Conservation (phyloP, 2,888 invertebrate genomes). For the Desoria tigrina region DNA sequence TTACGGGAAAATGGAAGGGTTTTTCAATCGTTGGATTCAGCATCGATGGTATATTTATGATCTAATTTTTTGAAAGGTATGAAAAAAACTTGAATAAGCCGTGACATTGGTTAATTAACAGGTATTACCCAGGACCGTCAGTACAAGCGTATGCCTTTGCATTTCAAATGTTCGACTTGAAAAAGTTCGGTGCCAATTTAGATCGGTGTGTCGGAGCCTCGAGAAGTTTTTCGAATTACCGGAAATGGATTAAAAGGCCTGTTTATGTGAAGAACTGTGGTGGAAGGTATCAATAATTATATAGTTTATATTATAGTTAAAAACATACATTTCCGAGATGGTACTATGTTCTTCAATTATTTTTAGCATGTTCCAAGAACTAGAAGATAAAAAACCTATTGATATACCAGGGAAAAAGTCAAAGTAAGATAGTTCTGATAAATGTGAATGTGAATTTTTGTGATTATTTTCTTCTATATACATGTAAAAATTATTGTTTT, state of each 20-base stretch:
- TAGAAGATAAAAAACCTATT: neutral
- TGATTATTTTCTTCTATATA: too few species aligned
- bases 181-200: constrained; percentile 28
- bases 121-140: constrained; percentile 42
- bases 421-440: neutral
- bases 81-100: too few species aligned
- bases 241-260: constrained; percentile 40
- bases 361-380: constrained; percentile 7
- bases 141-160: constrained; percentile 36
- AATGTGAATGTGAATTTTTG: constrained; percentile 1
- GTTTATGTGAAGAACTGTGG: constrained; percentile 27
- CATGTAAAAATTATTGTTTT: too few species aligned
- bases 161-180: constrained; percentile 41
- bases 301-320: neutral
- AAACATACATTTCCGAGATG: neutral
- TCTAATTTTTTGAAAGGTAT: neutral
- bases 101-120: constrained; percentile 10
- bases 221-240: constrained; percentile 32
- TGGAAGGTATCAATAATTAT: constrained; percentile 22
- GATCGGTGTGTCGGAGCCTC: constrained; percentile 45
- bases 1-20: constrained; percentile 39
- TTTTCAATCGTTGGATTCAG: constrained; percentile 47
- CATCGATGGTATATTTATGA: constrained; percentile 35
- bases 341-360: neutral
- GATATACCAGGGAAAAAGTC: neutral